These are phyloP conservation scores for Drosophila dives DNA, from an alignment of 2,888 invertebrate genomes.

Conservation along the genomic window DNA sequence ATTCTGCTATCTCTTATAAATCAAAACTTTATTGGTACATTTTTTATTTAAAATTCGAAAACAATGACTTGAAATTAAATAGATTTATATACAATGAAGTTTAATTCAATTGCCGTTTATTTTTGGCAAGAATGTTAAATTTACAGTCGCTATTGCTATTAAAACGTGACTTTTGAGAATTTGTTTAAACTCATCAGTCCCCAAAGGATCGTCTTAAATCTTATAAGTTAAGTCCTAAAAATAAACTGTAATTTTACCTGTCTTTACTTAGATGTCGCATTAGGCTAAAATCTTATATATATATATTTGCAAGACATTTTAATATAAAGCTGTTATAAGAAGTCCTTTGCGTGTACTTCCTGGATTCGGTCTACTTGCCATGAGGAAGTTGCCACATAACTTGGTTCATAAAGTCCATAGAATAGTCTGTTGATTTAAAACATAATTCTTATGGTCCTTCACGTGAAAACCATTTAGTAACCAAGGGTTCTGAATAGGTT, in stretches of 20 bases:
- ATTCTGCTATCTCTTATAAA: too few relatives aligned
- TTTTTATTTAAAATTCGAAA: background rate
- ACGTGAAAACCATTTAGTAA: background rate
- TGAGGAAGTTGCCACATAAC: background rate
- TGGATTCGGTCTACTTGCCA: background rate
- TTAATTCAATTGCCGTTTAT: background rate
- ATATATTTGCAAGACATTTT: background rate
- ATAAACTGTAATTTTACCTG: background rate
- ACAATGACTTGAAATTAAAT: background rate
- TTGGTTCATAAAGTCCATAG: background rate
- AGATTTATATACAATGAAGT: background rate
- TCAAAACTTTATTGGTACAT: background rate
- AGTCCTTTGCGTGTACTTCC: background rate
- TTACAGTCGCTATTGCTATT: background rate
- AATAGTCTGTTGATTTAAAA: background rate
- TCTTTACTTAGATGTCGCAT: background rate
- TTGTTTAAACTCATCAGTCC: background rate
- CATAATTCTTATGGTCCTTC: background rate
- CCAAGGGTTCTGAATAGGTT: background rate
- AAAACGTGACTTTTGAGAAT: background rate
- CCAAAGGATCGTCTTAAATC: background rate
- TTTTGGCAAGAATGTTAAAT: background rate
- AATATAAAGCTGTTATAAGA: background rate
- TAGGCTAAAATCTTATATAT: background rate
- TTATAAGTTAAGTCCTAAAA: background rate